Evolutionary conservation across 2,113 vertebrate genomes (phyloP).

Genomic region (Mesembrinibis cayennensis): DNA sequence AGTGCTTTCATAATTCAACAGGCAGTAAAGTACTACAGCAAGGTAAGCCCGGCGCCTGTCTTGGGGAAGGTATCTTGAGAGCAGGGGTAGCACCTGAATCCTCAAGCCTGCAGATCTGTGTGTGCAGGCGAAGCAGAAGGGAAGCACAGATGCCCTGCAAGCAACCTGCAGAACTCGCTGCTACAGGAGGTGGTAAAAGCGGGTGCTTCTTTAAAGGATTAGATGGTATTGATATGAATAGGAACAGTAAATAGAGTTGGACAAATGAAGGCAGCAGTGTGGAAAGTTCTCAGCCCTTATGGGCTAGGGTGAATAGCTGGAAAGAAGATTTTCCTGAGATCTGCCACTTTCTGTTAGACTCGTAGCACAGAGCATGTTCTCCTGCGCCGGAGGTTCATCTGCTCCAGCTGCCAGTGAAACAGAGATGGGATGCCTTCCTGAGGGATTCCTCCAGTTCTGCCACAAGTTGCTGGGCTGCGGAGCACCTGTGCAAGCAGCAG

Average conservation of each 20-base stretch:
- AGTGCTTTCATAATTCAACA: neutral
- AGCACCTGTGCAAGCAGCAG: neutral
- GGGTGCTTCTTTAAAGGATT: neutral
- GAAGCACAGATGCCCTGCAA: neutral
- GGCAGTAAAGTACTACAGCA: neutral
- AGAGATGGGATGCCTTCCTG: neutral
- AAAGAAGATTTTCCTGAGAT: slow-evolving; percentile 7
- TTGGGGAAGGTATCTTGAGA: neutral
- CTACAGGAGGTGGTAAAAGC: neutral
- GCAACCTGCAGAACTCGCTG: neutral
- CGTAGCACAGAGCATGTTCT: fast-evolving
- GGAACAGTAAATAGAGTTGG: neutral
- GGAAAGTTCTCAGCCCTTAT: neutral
- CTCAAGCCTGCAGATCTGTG: neutral
- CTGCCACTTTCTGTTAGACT: slow-evolving; percentile 22
- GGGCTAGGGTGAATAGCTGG: neutral
- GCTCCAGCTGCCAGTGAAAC: neutral
- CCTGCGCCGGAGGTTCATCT: neutral
- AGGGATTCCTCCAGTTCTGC: neutral
- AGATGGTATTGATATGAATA: neutral
- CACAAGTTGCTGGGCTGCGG: neutral
- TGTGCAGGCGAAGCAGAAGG: neutral
- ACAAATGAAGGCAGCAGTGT: neutral
- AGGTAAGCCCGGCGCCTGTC: neutral
- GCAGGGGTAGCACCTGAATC: neutral